Conservation (phyloP, 2,797 vertebrate species). For the Mareca strepera region DNA sequence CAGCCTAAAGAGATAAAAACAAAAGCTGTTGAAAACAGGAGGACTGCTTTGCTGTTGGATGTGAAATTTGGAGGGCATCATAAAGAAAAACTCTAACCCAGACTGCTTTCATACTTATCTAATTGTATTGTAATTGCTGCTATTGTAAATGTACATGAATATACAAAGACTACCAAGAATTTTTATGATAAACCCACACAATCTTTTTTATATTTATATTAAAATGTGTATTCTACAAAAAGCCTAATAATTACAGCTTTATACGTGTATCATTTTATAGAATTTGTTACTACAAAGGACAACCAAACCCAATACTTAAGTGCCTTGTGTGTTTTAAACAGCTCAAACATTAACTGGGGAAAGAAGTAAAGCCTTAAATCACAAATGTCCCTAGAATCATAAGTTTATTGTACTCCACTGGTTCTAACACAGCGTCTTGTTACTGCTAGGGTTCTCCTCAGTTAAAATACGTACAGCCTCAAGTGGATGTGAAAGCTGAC, state of each 20-base stretch:
- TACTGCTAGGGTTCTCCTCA: background rate
- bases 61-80: background rate
- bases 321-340: slow-evolving; percentile 63
- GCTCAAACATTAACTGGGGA: background rate
- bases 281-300: slow-evolving; percentile 31
- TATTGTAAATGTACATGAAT: slow-evolving; percentile 67
- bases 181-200: slow-evolving; percentile 30
- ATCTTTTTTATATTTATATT: slow-evolving; percentile 67
- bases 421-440: slow-evolving; percentile 4
- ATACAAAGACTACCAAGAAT: slow-evolving; percentile 52
- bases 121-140: slow-evolving; percentile 52
- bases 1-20: background rate
- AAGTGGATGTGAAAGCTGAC: background rate
- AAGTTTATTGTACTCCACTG: background rate
- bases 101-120: background rate
- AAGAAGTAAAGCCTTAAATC: slow-evolving; percentile 32
- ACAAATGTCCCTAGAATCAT: background rate
- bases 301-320: slow-evolving; percentile 28
- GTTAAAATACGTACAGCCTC: background rate
- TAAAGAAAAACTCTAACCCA: background rate
- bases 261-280: slow-evolving; percentile 47
- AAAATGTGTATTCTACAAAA: slow-evolving; percentile 57
- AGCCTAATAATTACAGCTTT: slow-evolving; percentile 58
- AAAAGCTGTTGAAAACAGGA: background rate
- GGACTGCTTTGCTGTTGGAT: background rate